These are phyloP conservation scores for Gallinago paraguaiae DNA, from an alignment of 2,113 vertebrate species.

Conservation along the genomic window DNA sequence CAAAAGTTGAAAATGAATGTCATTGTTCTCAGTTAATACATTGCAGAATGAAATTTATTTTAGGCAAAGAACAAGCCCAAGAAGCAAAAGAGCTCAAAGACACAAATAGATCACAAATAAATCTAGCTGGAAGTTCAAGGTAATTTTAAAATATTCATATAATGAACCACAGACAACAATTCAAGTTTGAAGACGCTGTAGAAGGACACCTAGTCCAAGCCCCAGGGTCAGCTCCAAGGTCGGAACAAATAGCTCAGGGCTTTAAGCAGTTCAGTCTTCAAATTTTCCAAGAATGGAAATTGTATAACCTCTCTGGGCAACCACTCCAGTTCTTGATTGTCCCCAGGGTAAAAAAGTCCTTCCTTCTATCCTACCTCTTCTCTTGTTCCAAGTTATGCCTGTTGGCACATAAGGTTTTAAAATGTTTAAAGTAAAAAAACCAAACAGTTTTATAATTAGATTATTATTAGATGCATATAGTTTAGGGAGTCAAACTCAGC, in stretches of 20 bases:
- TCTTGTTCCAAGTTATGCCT: not conserved
- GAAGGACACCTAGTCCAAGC: not conserved
- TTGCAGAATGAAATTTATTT: not conserved
- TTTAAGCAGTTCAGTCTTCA: not conserved
- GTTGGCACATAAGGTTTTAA: not conserved
- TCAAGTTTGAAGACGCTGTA: not conserved
- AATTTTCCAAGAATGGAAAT: not conserved
- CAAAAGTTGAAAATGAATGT: not conserved
- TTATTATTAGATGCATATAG: not conserved
- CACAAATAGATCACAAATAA: not conserved
- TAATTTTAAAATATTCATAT: constrained; percentile 18
- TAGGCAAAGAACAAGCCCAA: not conserved
- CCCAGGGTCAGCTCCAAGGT: not conserved
- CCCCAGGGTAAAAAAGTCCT: not conserved
- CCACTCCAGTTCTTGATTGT: not conserved
- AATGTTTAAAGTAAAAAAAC: not conserved
- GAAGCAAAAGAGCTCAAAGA: not conserved
- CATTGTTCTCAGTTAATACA: not conserved
- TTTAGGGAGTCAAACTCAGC: not conserved
- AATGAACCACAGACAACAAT: not conserved
- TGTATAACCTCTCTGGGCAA: not conserved
- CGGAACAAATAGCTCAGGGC: not conserved
- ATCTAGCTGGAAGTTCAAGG: constrained; percentile 9
- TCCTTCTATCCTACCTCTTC: not conserved
- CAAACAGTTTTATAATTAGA: not conserved